These are phyloP conservation scores for Drosophila varians DNA, from an alignment of 1,140 invertebrate species.

Conservation along the genomic window DNA sequence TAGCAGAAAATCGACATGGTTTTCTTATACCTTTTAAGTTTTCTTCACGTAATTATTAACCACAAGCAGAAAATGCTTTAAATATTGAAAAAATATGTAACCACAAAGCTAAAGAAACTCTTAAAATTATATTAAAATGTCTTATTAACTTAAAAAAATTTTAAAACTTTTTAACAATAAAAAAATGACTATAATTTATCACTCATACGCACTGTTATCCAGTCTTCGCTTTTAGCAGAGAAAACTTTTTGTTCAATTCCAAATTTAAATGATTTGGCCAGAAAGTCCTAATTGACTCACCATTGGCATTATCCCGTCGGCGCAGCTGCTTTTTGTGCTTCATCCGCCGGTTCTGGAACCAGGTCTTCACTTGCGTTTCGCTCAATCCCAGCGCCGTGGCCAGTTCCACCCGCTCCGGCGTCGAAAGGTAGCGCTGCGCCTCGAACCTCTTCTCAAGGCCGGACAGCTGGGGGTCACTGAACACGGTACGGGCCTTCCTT, in stretches of 20 bases:
- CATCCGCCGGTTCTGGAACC: constrained; percentile 99
- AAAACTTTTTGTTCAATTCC: too few relatives aligned
- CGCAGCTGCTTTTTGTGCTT: constrained; percentile 98
- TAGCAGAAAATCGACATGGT: background rate
- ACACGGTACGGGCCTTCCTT: constrained; percentile 97
- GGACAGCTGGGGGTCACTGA: constrained; percentile 98
- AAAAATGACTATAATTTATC: too few relatives aligned
- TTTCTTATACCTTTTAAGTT: background rate
- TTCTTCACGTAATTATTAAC: background rate
- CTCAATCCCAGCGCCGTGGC: constrained; percentile 96
- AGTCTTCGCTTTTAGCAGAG: background rate
- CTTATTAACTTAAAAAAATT: too few relatives aligned
- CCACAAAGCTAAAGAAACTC: too few relatives aligned
- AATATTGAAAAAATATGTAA: background rate
- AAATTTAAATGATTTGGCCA: too few relatives aligned
- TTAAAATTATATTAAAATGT: too few relatives aligned
- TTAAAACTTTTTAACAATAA: too few relatives aligned
- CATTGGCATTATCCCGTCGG: constrained; percentile 76
- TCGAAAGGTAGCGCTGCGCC: constrained; percentile 97
- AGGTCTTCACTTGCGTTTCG: constrained; percentile 99
- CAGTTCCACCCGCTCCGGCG: constrained; percentile 97
- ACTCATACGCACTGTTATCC: background rate
- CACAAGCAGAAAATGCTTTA: background rate
- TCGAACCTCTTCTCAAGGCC: constrained; percentile 98
- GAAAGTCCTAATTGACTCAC: constrained; percentile 41